Conservation (phyloP, 2,888 invertebrate species). For the Amphimallon solstitiale region DNA sequence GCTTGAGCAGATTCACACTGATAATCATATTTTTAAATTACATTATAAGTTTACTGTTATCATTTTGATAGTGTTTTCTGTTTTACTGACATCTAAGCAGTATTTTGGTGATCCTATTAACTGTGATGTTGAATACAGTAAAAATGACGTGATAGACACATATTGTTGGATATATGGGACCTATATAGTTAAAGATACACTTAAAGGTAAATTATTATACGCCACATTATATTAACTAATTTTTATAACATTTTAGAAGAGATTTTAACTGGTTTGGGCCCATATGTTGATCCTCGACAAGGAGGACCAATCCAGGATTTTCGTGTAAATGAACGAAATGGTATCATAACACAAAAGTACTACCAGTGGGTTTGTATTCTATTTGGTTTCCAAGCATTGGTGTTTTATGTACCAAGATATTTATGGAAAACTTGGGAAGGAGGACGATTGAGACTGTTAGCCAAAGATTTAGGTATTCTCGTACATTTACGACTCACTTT, state of each 20-base stretch:
- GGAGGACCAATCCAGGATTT: constrained; percentile 52
- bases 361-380: constrained; percentile 81
- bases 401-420: constrained; percentile 77
- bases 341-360: constrained; percentile 70
- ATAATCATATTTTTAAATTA: constrained; percentile 79
- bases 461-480: constrained; percentile 67
- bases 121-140: constrained; percentile 70
- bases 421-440: constrained; percentile 80
- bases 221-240: neutral
- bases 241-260: constrained; percentile 46
- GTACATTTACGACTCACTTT: neutral
- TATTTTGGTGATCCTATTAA: constrained; percentile 88
- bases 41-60: constrained; percentile 80
- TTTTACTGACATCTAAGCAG: constrained; percentile 82
- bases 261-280: constrained; percentile 64
- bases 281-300: constrained; percentile 52
- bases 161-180: constrained; percentile 86
- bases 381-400: constrained; percentile 72
- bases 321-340: constrained; percentile 38
- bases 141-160: constrained; percentile 74
- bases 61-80: constrained; percentile 76
- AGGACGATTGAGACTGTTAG: constrained; percentile 70
- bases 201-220: constrained; percentile 27
- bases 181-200: constrained; percentile 67
- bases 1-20: constrained; percentile 74